phyloP scores from a whole-genome alignment of 2,797 vertebrate genomes.

The Phataginus tricuspis region DNA sequence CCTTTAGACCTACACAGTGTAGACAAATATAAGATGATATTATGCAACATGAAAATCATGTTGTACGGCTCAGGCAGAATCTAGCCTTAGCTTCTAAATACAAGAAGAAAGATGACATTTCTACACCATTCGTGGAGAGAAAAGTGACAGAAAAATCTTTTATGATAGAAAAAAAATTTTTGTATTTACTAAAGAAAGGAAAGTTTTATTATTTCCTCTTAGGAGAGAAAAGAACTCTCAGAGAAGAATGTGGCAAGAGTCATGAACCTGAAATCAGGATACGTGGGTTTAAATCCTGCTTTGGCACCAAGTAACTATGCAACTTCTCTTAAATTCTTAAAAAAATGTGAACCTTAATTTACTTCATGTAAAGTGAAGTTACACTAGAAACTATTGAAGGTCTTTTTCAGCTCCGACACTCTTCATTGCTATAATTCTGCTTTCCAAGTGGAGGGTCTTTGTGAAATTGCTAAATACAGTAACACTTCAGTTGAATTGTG shows the following conservation, averaged over 20 bases:
- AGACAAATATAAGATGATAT: background rate
- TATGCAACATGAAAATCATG: background rate
- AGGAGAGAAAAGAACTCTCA: slow-evolving; percentile 17
- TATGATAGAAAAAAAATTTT: background rate
- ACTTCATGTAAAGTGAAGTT: slow-evolving; percentile 26
- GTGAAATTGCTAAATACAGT: slow-evolving; percentile 37
- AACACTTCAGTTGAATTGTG: background rate
- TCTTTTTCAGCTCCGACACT: slow-evolving; percentile 58
- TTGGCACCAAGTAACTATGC: slow-evolving; percentile 35
- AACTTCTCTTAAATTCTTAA: slow-evolving; percentile 46
- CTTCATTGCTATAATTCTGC: slow-evolving; percentile 24
- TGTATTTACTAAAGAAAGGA: slow-evolving; percentile 39
- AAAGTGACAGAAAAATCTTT: slow-evolving; percentile 47
- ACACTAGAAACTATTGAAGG: slow-evolving; percentile 31
- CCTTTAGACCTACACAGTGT: background rate
- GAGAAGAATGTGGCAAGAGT: slow-evolving; percentile 40
- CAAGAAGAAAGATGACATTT: slow-evolving; percentile 31
- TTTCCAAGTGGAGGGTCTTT: background rate
- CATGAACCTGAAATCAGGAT: slow-evolving; percentile 59
- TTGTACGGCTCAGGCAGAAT: background rate
- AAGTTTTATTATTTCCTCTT: slow-evolving; percentile 57
- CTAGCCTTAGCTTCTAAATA: background rate
- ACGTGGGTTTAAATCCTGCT: slow-evolving; percentile 53
- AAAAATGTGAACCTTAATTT: slow-evolving; percentile 50
- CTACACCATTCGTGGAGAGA: background rate